Evolutionary conservation across 2,888 invertebrate species (phyloP), one percentile per base, ranked within the genome.

Genomic region (Pseudococcus longispinus): DNA sequence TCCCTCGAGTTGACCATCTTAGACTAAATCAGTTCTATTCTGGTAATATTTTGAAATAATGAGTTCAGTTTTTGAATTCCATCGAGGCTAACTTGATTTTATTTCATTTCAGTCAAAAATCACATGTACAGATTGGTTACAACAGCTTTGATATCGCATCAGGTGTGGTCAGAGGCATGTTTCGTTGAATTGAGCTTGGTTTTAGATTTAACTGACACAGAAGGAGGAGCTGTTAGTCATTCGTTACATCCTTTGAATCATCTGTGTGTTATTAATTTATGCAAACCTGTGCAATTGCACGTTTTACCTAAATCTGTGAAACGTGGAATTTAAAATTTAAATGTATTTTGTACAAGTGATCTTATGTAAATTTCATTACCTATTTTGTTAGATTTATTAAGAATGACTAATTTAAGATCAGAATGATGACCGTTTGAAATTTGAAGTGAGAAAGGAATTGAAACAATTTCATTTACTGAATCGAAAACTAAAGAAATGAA

Each of bases 151-250:
- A 92, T 98, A 32, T 98, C 98, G 0, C 97, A 97, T 91, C 95
- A 96, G 89, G 96, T 97, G 26, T 97, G 97, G 97, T 96, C 96
- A 87, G 97, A 97, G 91, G 95, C 97, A 0, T 96, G 96, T 89
- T 95, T 95, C 87, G 95, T 97, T 26, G 96, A 97, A 90, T 94
- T 97, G 88, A 95, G 95, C 5, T 92, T 97, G 65, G 96, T 96
- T 65, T 91, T 97, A 77, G 94, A 96, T 5, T 94, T 96, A 74
- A 93, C 93, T 0, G 93, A 93, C 88, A 91, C 92, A 4, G 92
- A 93, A 88, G 77, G 89, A 3, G 88, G 89, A 1, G 88, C 89
- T 90, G 91, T 88, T 91, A 92, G 84, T 91, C 89, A 92, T 88
- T 91, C 89, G 90, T 92, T 88, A 89, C 92, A 89, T 90, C 93